These are phyloP conservation scores for Actinostola sp. DNA, from an alignment of 92 coral and sea anemone genomes.

Conservation along the genomic window DNA sequence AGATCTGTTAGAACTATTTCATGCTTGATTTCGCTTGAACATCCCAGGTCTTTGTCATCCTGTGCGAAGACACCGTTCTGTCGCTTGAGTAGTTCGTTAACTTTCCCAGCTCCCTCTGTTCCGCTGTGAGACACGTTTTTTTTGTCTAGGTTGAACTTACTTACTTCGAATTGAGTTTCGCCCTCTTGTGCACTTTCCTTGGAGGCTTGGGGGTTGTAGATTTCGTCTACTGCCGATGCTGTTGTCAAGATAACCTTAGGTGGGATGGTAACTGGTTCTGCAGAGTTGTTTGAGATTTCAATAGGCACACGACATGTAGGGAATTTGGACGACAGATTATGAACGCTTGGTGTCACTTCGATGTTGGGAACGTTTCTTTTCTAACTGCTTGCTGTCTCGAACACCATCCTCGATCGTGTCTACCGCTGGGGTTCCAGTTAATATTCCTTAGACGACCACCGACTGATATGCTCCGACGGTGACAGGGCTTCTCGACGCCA, in stretches of 20 bases:
- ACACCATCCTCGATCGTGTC: constrained; percentile 15
- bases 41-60: constrained; percentile 39
- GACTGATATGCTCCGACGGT: constrained; percentile 44
- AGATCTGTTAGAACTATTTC: constrained; percentile 29
- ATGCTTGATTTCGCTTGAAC: constrained; percentile 30
- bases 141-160: constrained; percentile 21
- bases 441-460: constrained; percentile 31
- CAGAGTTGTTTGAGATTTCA: constrained; percentile 29
- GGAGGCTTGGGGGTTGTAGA: not conserved
- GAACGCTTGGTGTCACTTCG: constrained; percentile 32
- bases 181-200: not conserved
- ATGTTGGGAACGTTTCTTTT: constrained; percentile 3
- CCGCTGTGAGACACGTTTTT: not conserved
- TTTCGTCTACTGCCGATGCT: not conserved
- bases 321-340: constrained; percentile 15
- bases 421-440: constrained; percentile 23
- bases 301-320: constrained; percentile 35
- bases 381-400: constrained; percentile 24
- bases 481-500: constrained; percentile 9
- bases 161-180: too few relatives aligned
- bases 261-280: constrained; percentile 6
- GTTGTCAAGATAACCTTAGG: not conserved
- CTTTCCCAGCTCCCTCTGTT: too few relatives aligned
- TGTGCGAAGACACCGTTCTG: constrained; percentile 41
- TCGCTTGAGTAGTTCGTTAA: too few relatives aligned